Evolutionary conservation across 2,888 invertebrate species (phyloP).

Genomic region (Torymus auratus): DNA sequence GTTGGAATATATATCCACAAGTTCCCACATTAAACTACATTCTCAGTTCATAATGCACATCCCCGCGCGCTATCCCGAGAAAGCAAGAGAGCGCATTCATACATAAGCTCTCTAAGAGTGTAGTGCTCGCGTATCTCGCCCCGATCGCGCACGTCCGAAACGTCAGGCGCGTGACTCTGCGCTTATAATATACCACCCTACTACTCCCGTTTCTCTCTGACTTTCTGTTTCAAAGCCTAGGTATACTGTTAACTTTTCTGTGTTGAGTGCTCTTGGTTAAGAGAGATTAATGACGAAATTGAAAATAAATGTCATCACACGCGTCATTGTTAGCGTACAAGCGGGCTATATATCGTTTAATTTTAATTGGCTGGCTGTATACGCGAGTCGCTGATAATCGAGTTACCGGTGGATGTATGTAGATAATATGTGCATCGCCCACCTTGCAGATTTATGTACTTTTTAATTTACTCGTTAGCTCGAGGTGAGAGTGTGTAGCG

Average conservation of each 20-base stretch:
- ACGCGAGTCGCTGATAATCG: too few species aligned
- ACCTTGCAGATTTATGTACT: slow-evolving; percentile 55
- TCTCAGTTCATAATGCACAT: slow-evolving; percentile 39
- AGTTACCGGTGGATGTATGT: too few species aligned
- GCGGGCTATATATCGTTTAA: too few species aligned
- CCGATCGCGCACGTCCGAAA: slow-evolving; percentile 69
- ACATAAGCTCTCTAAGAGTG: not conserved
- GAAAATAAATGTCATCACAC: too few species aligned
- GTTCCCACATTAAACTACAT: slow-evolving; percentile 53
- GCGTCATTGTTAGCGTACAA: too few species aligned
- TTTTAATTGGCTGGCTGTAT: too few species aligned
- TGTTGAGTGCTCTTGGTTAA: too few species aligned
- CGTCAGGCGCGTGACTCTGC: slow-evolving; percentile 70
- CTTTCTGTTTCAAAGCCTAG: slow-evolving; percentile 19
- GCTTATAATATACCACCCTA: slow-evolving; percentile 38
- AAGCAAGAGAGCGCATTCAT: slow-evolving; percentile 17
- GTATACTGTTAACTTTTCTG: too few species aligned
- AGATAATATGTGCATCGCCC: too few species aligned
- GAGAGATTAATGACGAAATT: too few species aligned
- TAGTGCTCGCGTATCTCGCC: slow-evolving; percentile 27
- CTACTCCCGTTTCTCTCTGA: slow-evolving; percentile 18
- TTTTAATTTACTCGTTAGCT: slow-evolving; percentile 49
- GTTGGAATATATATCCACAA: not conserved
- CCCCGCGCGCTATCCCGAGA: slow-evolving; percentile 1
- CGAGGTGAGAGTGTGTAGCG: too few species aligned